Evolutionary conservation across 2,797 vertebrate genomes (phyloP).

Genomic region (Hybognathus amarus): DNA sequence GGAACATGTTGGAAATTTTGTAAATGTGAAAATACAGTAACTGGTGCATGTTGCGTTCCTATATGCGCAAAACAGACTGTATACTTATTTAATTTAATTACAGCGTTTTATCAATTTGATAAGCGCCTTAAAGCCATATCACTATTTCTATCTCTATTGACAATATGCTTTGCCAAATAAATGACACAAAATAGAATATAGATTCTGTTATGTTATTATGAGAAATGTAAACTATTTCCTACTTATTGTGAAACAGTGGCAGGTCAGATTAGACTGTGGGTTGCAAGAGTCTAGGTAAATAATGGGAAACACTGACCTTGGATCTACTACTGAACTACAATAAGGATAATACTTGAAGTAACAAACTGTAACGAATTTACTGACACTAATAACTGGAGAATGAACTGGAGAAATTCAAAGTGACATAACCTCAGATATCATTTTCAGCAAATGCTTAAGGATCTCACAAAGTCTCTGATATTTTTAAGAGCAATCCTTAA

Average conservation of each 20-base stretch:
- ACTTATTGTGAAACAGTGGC: not conserved
- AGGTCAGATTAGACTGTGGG: not conserved
- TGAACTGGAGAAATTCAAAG: not conserved
- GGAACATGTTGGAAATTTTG: no score
- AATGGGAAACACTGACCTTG: not conserved
- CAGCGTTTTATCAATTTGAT: not conserved
- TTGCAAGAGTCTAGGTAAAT: not conserved
- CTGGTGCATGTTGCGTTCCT: no score
- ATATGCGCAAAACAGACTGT: not conserved
- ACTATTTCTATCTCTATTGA: no score
- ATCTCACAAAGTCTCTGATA: not conserved
- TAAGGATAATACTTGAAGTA: not conserved
- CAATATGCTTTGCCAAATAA: not conserved
- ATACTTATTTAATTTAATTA: not conserved
- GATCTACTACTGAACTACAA: not conserved
- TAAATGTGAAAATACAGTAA: no score
- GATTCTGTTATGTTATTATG: not conserved
- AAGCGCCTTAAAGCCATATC: not conserved
- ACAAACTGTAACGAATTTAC: no score
- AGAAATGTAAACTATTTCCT: not conserved
- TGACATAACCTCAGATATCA: not conserved
- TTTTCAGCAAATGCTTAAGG: not conserved
- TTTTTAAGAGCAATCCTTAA: not conserved
- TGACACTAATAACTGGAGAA: not conserved
- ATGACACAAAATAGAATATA: not conserved